Conservation (phyloP, 2,888 invertebrate species). For the Aquatica leii region DNA sequence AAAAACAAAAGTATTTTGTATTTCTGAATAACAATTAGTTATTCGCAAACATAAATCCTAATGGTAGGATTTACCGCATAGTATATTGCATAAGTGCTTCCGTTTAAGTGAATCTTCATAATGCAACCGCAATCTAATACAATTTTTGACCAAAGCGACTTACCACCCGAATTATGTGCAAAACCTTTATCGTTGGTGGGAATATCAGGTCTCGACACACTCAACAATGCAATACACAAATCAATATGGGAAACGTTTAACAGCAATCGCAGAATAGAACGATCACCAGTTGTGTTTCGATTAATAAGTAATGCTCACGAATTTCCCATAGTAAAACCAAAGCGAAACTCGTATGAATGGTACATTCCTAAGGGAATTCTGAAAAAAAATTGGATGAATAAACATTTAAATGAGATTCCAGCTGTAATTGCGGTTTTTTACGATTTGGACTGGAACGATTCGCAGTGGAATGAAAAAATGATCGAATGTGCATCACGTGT, state of each 20-base stretch:
- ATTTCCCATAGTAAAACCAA: slow-evolving; percentile 87
- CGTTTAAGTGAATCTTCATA: neutral
- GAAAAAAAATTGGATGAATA: slow-evolving; percentile 94
- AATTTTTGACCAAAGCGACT: slow-evolving; percentile 61
- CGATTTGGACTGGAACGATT: slow-evolving; percentile 97
- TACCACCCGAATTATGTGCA: slow-evolving; percentile 85
- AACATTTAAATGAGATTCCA: slow-evolving; percentile 89
- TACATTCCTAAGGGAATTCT: slow-evolving; percentile 94
- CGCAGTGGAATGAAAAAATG: slow-evolving; percentile 93
- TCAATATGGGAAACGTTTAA: slow-evolving; percentile 94
- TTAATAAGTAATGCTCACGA: slow-evolving; percentile 83
- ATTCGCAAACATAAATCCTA: no score
- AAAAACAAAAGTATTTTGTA: no score
- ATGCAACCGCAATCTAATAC: slow-evolving; percentile 6
- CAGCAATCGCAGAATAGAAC: slow-evolving; percentile 80
- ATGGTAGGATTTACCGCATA: neutral
- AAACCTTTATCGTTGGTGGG: slow-evolving; percentile 88
- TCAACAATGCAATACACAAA: slow-evolving; percentile 86
- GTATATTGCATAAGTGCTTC: neutral
- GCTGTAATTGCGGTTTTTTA: slow-evolving; percentile 94
- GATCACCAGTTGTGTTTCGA: slow-evolving; percentile 85
- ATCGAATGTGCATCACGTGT: slow-evolving; percentile 92
- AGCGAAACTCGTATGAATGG: slow-evolving; percentile 92
- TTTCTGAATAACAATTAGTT: no score
- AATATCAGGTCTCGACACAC: slow-evolving; percentile 86